These are phyloP conservation scores for Ichneumoninae sp. DNA, from an alignment of 2,888 invertebrate genomes.

Conservation along the genomic window DNA sequence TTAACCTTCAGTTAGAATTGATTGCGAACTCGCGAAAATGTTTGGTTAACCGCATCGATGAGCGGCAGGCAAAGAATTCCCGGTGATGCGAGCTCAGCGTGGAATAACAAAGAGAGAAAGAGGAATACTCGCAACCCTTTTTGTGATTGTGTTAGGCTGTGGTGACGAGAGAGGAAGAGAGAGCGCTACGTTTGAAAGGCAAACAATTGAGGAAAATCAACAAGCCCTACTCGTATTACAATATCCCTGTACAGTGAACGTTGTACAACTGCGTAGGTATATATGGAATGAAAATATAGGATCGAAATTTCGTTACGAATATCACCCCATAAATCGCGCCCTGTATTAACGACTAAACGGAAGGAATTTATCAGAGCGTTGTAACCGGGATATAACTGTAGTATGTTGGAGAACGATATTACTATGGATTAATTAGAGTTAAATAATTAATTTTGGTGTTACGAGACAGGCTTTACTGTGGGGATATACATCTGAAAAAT, in stretches of 20 bases:
- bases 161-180: neutral
- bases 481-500: neutral
- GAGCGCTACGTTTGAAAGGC: conserved; percentile 15
- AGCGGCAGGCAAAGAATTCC: neutral
- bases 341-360: conserved; percentile 38
- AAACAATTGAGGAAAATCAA: conserved; percentile 53
- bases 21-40: neutral
- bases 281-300: conserved; percentile 28
- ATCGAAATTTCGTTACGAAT: conserved; percentile 1
- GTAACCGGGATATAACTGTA: conserved; percentile 22
- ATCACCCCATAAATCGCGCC: conserved; percentile 6
- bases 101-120: conserved; percentile 8
- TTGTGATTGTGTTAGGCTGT: neutral
- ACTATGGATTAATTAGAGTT: conserved; percentile 51
- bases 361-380: conserved; percentile 58
- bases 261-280: conserved; percentile 1
- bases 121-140: conserved; percentile 9
- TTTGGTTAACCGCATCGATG: conserved; percentile 25
- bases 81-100: conserved; percentile 9
- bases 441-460: conserved; percentile 46
- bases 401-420: conserved; percentile 10
- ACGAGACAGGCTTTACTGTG: neutral
- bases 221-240: conserved; percentile 25
- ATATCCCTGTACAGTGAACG: conserved; percentile 32
- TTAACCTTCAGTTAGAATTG: conserved; percentile 21